Percentiles rank a stretch among this genome's conserved stretches.
These are phyloP conservation scores for Emydocephalus ijimae DNA, from an alignment of 2,113 vertebrate species.

Conservation along the genomic window DNA sequence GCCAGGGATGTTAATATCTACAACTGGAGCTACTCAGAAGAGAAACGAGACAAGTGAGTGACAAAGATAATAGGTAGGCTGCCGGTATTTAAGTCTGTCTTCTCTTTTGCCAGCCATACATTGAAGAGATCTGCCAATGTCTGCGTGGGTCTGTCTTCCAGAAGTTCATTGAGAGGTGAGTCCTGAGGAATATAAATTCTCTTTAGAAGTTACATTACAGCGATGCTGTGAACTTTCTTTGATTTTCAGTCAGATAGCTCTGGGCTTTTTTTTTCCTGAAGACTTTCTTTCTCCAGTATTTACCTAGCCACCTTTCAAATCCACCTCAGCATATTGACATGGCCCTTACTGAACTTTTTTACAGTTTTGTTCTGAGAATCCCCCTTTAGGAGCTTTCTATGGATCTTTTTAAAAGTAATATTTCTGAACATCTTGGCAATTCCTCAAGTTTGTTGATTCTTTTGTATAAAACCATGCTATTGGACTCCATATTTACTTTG, in stretches of 20 bases:
- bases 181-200: not conserved
- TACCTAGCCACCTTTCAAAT: not conserved
- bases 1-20: not conserved
- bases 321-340: not conserved
- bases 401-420: not conserved
- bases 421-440: not conserved
- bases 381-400: not conserved
- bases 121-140: constrained; percentile 76
- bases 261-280: not conserved
- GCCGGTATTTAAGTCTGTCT: not conserved
- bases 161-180: constrained; percentile 78
- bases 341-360: not conserved
- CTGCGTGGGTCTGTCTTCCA: constrained; percentile 73
- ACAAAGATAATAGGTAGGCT: not conserved
- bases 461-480: not conserved
- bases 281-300: not conserved
- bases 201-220: not conserved
- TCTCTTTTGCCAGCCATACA: constrained; percentile 67
- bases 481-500: not conserved
- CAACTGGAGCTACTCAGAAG: not conserved
- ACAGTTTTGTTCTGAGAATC: not conserved
- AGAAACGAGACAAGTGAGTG: not conserved
- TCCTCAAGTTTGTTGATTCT: not conserved
- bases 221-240: not conserved
- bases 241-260: not conserved